Base-by-base conservation (phyloP, 2,797 vertebrate genomes). In the Borostomias antarcticus region DNA sequence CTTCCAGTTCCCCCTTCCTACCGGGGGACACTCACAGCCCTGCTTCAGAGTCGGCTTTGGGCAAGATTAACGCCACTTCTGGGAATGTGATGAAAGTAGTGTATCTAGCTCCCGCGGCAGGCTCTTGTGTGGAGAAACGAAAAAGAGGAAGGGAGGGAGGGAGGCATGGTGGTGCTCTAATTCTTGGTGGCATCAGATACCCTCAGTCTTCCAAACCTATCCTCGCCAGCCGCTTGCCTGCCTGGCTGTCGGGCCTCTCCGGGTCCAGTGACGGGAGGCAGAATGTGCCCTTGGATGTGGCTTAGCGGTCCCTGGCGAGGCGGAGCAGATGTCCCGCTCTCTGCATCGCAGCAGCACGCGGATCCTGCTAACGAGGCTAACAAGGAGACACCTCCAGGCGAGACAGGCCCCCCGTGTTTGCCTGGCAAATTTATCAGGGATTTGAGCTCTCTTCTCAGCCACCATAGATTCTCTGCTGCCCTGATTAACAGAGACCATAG, bases 11-110 rank as follows among this genome's bases (percentile, higher is more conserved):
- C 33, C 40, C 66, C 64, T 57, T 60, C 77, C 75, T 65, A 74
- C 73, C 52, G 68, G 71, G 79, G 78, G 79, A 84, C 74, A 83
- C 76, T 83, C 79, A 81, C 74, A 82, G 71, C 23, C n/a, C 33
- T 40, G 78, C 73, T 76, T 75, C 69, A 77, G 77, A 73, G 63
- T 68, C 56, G 48, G 68, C 67, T 82, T 83, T 82, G 70, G 76
- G 75, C 56, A 53, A 80, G 76, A 83, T 87, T 80, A 85, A 80
- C 77, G 59, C 72, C 77, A 73, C 76, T 72, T 78, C 79, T 77
- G 78, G 79, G 81, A 84, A 75, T 57, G 60, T 61, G 73, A 78
- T 81, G 75, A 85, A 85, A 80, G 82, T 66, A 29, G 66, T 48
- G 77, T 57, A 60, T 57, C 73, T 66, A 56, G 66, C 78, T 75